Percentiles rank a stretch among this genome's conserved stretches.
phyloP scores from a whole-genome alignment of 2,888 invertebrate species.

The Sarcophaga variegata region DNA sequence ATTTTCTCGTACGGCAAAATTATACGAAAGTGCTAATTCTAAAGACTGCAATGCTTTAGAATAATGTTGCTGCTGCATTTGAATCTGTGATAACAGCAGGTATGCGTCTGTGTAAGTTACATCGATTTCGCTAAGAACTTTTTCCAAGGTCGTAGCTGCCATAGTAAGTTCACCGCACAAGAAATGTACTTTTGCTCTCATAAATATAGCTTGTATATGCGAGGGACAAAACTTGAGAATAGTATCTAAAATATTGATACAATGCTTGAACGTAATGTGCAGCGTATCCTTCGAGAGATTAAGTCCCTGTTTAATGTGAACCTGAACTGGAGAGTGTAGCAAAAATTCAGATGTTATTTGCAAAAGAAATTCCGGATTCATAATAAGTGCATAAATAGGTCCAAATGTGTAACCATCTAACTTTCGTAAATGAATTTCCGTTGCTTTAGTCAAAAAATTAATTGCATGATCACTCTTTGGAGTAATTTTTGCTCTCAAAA shows the following conservation, averaged over 20 bases:
- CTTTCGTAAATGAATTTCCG: conserved; percentile 83
- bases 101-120: conserved; percentile 92
- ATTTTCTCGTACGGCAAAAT: conserved; percentile 95
- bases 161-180: conserved; percentile 89
- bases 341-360: conserved; percentile 90
- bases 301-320: conserved; percentile 75
- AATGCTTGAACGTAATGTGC: conserved; percentile 83
- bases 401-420: conserved; percentile 87
- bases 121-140: conserved; percentile 88
- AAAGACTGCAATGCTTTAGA: conserved; percentile 92
- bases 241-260: conserved; percentile 87
- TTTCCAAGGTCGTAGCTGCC: conserved; percentile 88
- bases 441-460: conserved; percentile 85
- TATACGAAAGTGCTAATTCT: conserved; percentile 94
- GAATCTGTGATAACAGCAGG: conserved; percentile 92
- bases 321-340: conserved; percentile 87
- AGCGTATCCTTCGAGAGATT: conserved; percentile 81
- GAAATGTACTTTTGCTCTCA: conserved; percentile 91
- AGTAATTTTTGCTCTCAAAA: conserved; percentile 85
- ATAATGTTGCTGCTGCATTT: conserved; percentile 87
- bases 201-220: conserved; percentile 85
- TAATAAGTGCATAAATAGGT: conserved; percentile 86
- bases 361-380: conserved; percentile 94
- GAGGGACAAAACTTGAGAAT: conserved; percentile 92
- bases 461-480: conserved; percentile 84